A percentile compares a stretch with the other conserved stretches of the same genome.
phyloP scores from a whole-genome alignment of 2,797 vertebrate genomes.

The Antrozous pallidus region DNA sequence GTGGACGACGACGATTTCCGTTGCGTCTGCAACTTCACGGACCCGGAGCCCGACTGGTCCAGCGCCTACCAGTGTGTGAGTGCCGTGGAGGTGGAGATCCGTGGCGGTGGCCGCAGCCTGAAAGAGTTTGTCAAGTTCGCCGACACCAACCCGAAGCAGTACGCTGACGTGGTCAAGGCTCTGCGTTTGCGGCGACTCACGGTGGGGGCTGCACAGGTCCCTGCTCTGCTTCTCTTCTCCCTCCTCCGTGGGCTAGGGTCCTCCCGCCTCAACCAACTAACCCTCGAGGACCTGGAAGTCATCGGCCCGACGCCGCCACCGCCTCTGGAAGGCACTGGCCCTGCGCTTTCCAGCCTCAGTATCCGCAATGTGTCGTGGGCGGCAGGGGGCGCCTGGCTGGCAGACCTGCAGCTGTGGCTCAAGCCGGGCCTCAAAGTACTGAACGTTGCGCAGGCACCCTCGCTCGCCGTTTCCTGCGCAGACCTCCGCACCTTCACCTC shows the following conservation, averaged over 20 bases:
- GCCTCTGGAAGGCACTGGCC: neutral
- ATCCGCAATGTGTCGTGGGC: slow-evolving; percentile 77
- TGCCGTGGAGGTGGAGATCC: slow-evolving; percentile 76
- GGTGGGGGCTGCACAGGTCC: slow-evolving; percentile 70
- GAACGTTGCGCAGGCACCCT: slow-evolving; percentile 46
- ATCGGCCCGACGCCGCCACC: neutral
- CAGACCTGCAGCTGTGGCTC: slow-evolving; percentile 75
- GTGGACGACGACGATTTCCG: slow-evolving; percentile 25
- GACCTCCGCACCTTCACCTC: slow-evolving; percentile 49
- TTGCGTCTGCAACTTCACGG: slow-evolving; percentile 80
- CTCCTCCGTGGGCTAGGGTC: slow-evolving; percentile 75
- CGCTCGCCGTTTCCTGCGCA: slow-evolving; percentile 75
- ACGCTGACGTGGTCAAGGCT: neutral
- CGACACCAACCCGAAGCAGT: accelerated
- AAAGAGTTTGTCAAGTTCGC: slow-evolving; percentile 26
- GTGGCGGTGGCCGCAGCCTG: slow-evolving; percentile 78
- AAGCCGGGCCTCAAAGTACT: slow-evolving; percentile 72
- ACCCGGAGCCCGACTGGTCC: slow-evolving; percentile 53
- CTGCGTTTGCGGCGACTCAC: slow-evolving; percentile 72
- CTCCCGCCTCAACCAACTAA: slow-evolving; percentile 75
- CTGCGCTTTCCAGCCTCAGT: slow-evolving; percentile 63
- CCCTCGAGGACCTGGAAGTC: slow-evolving; percentile 73
- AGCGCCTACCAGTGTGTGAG: slow-evolving; percentile 72
- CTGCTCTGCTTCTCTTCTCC: slow-evolving; percentile 68
- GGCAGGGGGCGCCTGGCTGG: slow-evolving; percentile 22